Conservation (phyloP, 1,140 invertebrate species). For the Rhizoglyphus robini region DNA sequence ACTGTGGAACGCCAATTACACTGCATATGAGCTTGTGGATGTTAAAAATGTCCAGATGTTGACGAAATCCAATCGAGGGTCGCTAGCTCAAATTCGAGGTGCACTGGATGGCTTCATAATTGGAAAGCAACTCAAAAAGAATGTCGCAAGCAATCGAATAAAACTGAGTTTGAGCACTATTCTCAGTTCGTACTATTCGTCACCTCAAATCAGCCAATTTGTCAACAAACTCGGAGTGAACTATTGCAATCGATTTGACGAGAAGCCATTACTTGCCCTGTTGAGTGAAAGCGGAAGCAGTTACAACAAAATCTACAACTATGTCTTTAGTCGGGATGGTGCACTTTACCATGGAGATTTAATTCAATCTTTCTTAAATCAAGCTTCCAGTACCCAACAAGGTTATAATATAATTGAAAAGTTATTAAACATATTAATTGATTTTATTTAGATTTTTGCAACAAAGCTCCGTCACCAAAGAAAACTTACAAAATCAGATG, state of each 20-base stretch:
- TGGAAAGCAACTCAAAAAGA: slow-evolving; percentile 4
- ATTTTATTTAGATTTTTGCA: no score
- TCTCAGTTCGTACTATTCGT: slow-evolving; percentile 16
- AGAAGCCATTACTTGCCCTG: not conserved
- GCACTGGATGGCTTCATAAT: slow-evolving; percentile 22
- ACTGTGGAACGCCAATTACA: slow-evolving; percentile 7
- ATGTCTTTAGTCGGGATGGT: no score
- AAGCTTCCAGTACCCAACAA: no score
- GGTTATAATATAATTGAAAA: no score
- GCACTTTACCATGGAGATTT: no score
- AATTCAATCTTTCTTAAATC: no score
- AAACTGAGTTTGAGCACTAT: slow-evolving; percentile 18
- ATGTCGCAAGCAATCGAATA: not conserved
- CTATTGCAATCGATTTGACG: slow-evolving; percentile 5
- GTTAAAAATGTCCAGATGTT: not conserved
- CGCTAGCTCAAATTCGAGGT: slow-evolving; percentile 20
- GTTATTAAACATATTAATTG: no score
- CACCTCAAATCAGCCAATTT: not conserved
- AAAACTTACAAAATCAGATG: no score
- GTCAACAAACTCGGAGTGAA: not conserved
- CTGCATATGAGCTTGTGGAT: not conserved
- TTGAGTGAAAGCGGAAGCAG: no score
- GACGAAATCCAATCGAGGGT: not conserved
- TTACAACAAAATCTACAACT: no score
- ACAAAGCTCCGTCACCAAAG: no score